Evolutionary conservation across 2,797 vertebrate species (phyloP).

Genomic region (Chiroxiphia lanceolata): DNA sequence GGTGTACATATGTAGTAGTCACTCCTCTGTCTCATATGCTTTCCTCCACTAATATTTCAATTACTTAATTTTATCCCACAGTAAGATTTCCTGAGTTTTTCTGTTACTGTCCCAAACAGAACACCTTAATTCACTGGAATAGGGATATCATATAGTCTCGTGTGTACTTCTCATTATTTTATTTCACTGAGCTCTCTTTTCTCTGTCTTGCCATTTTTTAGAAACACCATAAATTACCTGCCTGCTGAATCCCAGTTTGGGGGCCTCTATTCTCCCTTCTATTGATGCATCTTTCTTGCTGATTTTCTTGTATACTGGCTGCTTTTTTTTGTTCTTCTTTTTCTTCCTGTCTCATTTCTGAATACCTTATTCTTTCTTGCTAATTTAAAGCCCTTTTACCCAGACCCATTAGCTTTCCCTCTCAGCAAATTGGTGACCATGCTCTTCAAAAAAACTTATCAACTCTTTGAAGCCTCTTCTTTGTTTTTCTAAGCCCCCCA

Average conservation of each 20-base stretch:
- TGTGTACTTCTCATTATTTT: neutral
- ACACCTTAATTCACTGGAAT: neutral
- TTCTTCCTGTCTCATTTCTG: neutral
- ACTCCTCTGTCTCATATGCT: neutral
- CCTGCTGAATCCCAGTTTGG: neutral
- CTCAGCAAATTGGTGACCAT: neutral
- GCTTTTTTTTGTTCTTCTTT: neutral
- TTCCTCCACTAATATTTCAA: neutral
- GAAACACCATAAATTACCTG: constrained; percentile 20
- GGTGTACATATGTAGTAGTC: neutral
- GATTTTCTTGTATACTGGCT: neutral
- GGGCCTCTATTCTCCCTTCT: neutral
- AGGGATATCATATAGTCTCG: neutral
- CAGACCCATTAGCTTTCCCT: neutral
- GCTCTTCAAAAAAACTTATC: neutral
- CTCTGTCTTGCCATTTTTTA: neutral
- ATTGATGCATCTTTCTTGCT: neutral
- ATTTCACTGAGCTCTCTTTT: neutral
- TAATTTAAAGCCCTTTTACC: neutral
- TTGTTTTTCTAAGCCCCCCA: neutral
- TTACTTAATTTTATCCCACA: neutral
- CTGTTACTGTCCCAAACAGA: neutral
- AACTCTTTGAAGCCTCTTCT: neutral
- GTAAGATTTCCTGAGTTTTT: neutral
- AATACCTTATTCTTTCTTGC: neutral